phyloP scores from a whole-genome alignment of 2,888 invertebrate species.

The Arenicola marina region DNA sequence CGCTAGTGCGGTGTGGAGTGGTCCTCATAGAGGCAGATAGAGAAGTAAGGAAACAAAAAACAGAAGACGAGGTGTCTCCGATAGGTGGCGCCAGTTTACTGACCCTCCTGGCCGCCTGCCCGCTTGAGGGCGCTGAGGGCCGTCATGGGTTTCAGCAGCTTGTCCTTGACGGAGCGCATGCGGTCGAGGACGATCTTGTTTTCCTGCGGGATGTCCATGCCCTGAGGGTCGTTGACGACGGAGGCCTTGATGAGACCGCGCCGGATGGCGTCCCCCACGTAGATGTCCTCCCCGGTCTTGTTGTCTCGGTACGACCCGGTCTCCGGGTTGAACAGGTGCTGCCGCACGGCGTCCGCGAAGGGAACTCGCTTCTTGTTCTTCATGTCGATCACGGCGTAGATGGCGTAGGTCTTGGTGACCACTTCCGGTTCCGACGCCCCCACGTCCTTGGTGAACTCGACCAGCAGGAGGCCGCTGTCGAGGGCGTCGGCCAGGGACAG shows the following conservation, averaged over 20 bases:
- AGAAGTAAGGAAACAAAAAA: too few species aligned
- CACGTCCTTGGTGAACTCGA: conserved; percentile 30
- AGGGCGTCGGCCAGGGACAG: conserved; percentile 33
- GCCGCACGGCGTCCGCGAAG: conserved; percentile 32
- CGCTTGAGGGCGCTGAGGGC: conserved; percentile 42
- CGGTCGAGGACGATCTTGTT: conserved; percentile 50
- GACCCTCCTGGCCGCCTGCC: conserved; percentile 8
- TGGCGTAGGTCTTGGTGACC: conserved; percentile 54
- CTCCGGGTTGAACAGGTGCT: conserved; percentile 46
- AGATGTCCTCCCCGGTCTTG: conserved; percentile 43
- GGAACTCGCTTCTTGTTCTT: conserved; percentile 37
- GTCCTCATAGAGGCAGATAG: too few species aligned
- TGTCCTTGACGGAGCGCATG: too few species aligned
- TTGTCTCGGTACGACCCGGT: conserved; percentile 54
- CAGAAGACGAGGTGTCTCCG: too few species aligned
- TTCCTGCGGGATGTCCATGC: conserved; percentile 51
- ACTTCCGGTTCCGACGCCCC: conserved; percentile 34
- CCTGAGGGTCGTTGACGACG: conserved; percentile 46
- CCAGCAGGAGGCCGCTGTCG: conserved; percentile 31
- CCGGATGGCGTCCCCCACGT: conserved; percentile 57
- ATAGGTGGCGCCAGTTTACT: too few species aligned
- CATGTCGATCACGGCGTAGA: conserved; percentile 53
- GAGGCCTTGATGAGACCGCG: conserved; percentile 56
- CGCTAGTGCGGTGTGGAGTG: too few species aligned
- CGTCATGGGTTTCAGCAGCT: conserved; percentile 45